Evolutionary conservation across 2,888 invertebrate genomes (phyloP), one percentile per base, ranked within the genome.

Genomic region (Folsomia manolachei): DNA sequence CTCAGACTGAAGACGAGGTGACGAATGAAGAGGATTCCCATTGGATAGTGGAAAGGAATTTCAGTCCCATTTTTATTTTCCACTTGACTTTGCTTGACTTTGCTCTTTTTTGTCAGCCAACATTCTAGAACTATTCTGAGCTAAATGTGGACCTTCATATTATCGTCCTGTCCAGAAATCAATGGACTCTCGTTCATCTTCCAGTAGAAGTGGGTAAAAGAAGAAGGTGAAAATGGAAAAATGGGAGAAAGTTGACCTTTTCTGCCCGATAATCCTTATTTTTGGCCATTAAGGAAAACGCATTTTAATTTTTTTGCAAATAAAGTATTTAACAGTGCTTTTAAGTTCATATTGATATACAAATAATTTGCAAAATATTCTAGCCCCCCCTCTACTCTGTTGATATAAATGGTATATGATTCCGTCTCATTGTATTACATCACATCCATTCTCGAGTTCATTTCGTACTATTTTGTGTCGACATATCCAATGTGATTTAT

Each of bases 121-220:
- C 18, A 9, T 51, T 51, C 51, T 51, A 18, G 51, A 18, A 51
- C 18, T 18, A 11, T 51, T n/a, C n/a, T 39, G 39, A 39, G n/a
- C 39, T 39, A 14, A 39, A 39, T 39, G 39, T 39, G 39, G 39
- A 39, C n/a, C n/a, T n/a, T n/a, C n/a, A n/a, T 62, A 4, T 62
- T 62, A 24, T 62, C n/a, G n/a, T 62, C 62, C 62, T 62, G 62
- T 23, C 62, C n/a, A 62, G 24, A 25, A 62, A 62, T 62, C 62
- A 62, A 62, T 62, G 62, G 26, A 25, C 62, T 24, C 26, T 21
- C 62, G 24, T 62, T 62, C 26, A 23, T 62, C 62, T 62, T 62
- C 62, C 56, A 7, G 7, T 56, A n/a, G 11, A 19, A 11, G 51
- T 51, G 18, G 51, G n/a, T n/a, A n/a, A n/a, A 56, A 56, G 19